Percentiles rank a stretch among this genome's conserved stretches.
Conservation (phyloP, 1,140 invertebrate species). For the Trachymyrmex cornetzi region DNA sequence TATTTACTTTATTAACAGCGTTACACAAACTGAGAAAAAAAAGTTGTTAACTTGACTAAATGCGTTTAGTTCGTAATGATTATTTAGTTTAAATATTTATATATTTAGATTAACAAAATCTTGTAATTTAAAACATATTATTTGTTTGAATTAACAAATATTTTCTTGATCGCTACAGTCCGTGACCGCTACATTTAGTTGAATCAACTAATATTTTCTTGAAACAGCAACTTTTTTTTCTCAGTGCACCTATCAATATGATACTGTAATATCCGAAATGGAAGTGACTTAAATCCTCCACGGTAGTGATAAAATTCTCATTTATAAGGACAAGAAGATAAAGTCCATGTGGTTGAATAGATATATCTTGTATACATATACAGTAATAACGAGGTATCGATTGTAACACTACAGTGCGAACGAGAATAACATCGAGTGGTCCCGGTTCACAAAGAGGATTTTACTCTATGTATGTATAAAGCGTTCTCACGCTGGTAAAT, state of each 20-base stretch:
- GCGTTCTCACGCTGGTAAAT: neutral
- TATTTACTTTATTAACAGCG: neutral
- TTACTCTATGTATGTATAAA: constrained; percentile 12
- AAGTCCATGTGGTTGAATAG: neutral
- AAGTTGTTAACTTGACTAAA: too few relatives aligned
- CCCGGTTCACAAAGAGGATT: constrained; percentile 31
- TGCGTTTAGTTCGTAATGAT: too few relatives aligned
- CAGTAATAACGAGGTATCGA: constrained; percentile 36
- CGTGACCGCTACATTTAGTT: too few relatives aligned
- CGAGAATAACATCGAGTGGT: neutral
- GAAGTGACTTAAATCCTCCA: neutral
- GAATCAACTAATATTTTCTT: too few relatives aligned
- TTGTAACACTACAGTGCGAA: constrained; percentile 11
- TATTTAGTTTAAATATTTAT: too few relatives aligned
- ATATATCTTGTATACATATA: constrained; percentile 23
- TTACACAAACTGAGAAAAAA: too few relatives aligned
- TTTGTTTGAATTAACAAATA: too few relatives aligned
- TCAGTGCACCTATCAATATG: neutral
- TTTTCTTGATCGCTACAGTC: too few relatives aligned
- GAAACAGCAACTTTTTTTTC: too few relatives aligned
- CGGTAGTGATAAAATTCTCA: neutral
- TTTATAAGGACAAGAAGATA: constrained; percentile 1
- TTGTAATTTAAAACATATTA: too few relatives aligned
- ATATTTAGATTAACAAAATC: too few relatives aligned
- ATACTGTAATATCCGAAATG: neutral